Base-by-base conservation (phyloP, 2,797 vertebrate species). In the Coregonus sp. region DNA sequence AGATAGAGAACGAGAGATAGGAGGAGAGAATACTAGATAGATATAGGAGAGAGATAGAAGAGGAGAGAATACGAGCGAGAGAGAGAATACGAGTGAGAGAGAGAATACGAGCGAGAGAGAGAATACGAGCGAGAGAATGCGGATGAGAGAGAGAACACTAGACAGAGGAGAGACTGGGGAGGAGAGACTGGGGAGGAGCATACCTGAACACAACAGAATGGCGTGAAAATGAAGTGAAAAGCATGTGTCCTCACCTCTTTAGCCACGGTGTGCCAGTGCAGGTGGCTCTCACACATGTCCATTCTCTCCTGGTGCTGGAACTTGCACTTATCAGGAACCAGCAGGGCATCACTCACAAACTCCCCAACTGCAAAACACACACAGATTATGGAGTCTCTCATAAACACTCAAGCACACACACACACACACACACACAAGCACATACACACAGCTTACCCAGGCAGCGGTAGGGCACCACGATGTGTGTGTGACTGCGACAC, bases 241-340 rank as follows among this genome's bases (percentile, higher is more conserved):
- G 9, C 40, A 47, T 47, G 9, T 47, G 52, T 25, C 35, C 50
- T 82, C 94, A 98, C 98, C 97, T 99, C 97, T 92, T 98, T 99
- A 86, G 97, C 97, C 35, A 99, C 97, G 0, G 97, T 97, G 90
- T 99, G 98, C 98, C 98, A 99, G 90, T 99, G 96, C 86, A 99
- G 95, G 79, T 99, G 97, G 79, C 97, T 98, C 92, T 99, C 98
- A 86, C 98, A 99, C 78, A 97, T 95, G 86, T 99, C 96, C 97
- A 99, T 98, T 67, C 95, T 95, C 91, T 99, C 97, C 91, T 98
- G 96, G 88, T 99, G 98, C 85, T 99, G 93, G 89, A 99, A 99
- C 81, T 97, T 98, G 89, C 98, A 99, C 87, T 98, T 99, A 89
- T 99, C 98, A 12, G 98, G 97, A 76, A 99, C 97, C 0, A 99